Evolutionary conservation across 2,113 vertebrate genomes (phyloP).

Genomic region (Vireo altiloquus): DNA sequence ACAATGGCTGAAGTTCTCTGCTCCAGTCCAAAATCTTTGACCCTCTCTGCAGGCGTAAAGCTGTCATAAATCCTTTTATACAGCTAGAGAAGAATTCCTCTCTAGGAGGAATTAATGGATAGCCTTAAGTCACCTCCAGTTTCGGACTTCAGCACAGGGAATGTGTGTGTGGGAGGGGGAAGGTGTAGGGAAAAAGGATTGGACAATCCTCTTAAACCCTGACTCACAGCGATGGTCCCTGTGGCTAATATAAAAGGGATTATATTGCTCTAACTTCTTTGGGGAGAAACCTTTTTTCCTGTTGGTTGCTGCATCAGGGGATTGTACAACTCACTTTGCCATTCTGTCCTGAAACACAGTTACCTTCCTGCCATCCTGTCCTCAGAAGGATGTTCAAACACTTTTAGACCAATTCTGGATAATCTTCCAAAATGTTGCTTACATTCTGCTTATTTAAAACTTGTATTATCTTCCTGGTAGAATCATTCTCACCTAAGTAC

Average conservation of each 20-base stretch:
- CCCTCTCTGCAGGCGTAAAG: conserved; percentile 14
- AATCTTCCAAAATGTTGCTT: neutral
- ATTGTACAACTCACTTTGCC: neutral
- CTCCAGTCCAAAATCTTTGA: conserved; percentile 12
- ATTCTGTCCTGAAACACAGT: neutral
- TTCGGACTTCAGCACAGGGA: neutral
- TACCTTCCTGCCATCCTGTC: neutral
- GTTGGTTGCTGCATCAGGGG: neutral
- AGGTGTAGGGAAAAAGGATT: neutral
- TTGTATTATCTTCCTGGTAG: neutral
- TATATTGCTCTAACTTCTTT: neutral
- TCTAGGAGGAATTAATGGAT: neutral
- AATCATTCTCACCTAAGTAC: neutral
- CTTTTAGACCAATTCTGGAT: neutral
- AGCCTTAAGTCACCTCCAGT: conserved; percentile 9
- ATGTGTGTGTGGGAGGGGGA: neutral
- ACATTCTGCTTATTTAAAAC: neutral
- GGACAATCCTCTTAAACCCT: neutral
- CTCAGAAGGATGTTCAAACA: neutral
- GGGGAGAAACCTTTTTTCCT: neutral
- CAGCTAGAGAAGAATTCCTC: neutral
- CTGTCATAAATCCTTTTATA: conserved; percentile 28
- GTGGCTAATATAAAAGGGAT: neutral
- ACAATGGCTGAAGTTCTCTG: neutral
- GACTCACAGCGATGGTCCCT: neutral